Conservation (phyloP, 2,113 vertebrate genomes). For the Rhipidura dahli region DNA sequence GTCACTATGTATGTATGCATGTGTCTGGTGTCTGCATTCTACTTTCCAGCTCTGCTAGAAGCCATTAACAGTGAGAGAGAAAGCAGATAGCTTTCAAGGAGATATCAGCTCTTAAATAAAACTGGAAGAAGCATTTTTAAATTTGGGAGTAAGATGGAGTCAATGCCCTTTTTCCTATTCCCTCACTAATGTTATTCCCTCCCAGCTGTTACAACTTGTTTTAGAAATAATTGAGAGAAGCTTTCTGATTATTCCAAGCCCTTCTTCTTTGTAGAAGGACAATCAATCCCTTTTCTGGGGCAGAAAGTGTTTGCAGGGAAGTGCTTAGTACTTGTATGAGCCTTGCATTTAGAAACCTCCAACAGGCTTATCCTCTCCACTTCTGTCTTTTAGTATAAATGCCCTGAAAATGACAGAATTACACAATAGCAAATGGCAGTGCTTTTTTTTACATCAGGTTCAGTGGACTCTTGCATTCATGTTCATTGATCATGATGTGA, state of each 20-base stretch:
- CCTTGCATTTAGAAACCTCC: neutral
- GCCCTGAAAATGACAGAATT: neutral
- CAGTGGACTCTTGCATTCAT: neutral
- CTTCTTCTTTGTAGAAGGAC: neutral
- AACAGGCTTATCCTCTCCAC: neutral
- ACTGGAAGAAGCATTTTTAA: neutral
- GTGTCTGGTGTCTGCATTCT: neutral
- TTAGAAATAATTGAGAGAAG: neutral
- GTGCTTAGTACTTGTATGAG: neutral
- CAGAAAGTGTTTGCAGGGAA: neutral
- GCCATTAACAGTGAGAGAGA: neutral
- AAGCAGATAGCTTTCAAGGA: neutral
- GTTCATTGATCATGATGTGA: neutral
- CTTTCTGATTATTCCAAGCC: neutral
- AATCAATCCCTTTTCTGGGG: neutral
- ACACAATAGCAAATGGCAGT: neutral
- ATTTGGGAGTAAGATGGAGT: neutral
- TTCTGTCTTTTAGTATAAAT: neutral
- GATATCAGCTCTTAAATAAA: neutral
- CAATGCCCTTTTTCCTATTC: neutral
- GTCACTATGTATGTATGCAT: neutral
- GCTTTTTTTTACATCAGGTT: neutral
- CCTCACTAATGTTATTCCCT: neutral
- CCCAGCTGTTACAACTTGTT: neutral
- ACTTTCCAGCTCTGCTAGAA: neutral